Percentiles rank a stretch among this genome's conserved stretches.
These are phyloP conservation scores for Triplophysa yarkandensis DNA, from an alignment of 2,797 vertebrate species.

Conservation along the genomic window DNA sequence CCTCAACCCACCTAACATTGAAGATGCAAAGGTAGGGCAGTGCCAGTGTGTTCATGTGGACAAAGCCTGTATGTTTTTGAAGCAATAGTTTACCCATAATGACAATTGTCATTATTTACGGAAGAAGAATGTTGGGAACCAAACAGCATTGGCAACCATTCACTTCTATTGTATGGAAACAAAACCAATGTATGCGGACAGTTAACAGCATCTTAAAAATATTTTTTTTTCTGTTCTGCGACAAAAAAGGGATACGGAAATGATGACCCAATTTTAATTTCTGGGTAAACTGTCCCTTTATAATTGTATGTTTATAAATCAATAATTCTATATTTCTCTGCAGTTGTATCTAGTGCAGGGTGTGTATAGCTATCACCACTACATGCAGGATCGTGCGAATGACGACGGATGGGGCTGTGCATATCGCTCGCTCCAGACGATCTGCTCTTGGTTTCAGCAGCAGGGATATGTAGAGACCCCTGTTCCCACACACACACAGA, in stretches of 20 bases:
- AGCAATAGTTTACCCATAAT: no score
- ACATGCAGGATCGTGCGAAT: conserved; percentile 90
- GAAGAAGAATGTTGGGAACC: no score
- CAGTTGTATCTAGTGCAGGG: conserved; percentile 87
- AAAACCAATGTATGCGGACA: no score
- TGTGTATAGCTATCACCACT: conserved; percentile 91
- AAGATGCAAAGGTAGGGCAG: conserved; percentile 81
- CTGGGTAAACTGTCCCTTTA: no score
- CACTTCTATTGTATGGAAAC: no score
- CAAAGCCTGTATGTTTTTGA: no score
- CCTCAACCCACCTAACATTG: conserved; percentile 80
- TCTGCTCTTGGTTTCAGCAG: conserved; percentile 96
- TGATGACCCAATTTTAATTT: no score
- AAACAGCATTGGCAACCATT: no score
- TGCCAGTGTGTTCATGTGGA: not conserved
- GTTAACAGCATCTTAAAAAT: no score
- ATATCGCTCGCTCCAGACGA: conserved; percentile 93
- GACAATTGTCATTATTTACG: no score
- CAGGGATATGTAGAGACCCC: conserved; percentile 84
- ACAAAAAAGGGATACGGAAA: no score
- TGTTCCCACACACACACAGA: conserved; percentile 90
- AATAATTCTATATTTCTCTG: not conserved
- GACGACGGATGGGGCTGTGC: conserved; percentile 98
- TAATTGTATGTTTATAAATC: not conserved
- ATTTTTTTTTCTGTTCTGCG: no score